These are phyloP conservation scores for Sitobion miscanthi DNA, from an alignment of 1,140 invertebrate species.

Conservation along the genomic window DNA sequence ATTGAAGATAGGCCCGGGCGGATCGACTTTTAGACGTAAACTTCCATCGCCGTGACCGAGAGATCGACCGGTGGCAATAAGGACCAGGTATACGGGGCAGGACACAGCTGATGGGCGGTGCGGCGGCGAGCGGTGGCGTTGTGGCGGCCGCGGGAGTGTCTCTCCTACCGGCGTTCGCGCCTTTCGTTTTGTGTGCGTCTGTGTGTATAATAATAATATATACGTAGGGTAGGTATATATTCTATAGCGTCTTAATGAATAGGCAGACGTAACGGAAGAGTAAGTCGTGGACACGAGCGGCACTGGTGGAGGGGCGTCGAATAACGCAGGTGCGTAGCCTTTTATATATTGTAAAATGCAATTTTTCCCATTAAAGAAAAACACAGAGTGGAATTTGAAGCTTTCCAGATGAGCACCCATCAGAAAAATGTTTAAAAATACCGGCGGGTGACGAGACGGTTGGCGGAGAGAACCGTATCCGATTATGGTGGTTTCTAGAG, in stretches of 20 bases:
- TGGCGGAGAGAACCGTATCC: background rate
- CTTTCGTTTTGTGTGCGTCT: background rate
- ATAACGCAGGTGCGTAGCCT: slow-evolving; percentile 17
- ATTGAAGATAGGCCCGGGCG: slow-evolving; percentile 28
- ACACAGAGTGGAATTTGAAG: slow-evolving; percentile 27
- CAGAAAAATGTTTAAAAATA: slow-evolving; percentile 6
- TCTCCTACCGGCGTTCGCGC: background rate
- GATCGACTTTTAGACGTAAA: slow-evolving; percentile 38
- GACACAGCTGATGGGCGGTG: background rate
- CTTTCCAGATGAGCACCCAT: slow-evolving; percentile 25
- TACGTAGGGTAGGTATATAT: background rate
- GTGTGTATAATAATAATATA: too few species aligned
- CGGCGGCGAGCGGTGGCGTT: background rate
- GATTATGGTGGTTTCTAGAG: background rate
- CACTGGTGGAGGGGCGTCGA: background rate
- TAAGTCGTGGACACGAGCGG: background rate
- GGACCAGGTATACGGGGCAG: background rate
- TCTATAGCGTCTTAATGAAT: slow-evolving; percentile 37
- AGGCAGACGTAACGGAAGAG: background rate
- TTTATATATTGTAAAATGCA: background rate
- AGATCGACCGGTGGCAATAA: background rate
- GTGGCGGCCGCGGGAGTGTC: background rate
- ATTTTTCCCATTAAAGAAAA: slow-evolving; percentile 18
- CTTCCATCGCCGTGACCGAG: background rate
- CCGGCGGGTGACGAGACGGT: background rate